Conservation (phyloP, 2,113 vertebrate genomes). For the Falcunculus frontatus region DNA sequence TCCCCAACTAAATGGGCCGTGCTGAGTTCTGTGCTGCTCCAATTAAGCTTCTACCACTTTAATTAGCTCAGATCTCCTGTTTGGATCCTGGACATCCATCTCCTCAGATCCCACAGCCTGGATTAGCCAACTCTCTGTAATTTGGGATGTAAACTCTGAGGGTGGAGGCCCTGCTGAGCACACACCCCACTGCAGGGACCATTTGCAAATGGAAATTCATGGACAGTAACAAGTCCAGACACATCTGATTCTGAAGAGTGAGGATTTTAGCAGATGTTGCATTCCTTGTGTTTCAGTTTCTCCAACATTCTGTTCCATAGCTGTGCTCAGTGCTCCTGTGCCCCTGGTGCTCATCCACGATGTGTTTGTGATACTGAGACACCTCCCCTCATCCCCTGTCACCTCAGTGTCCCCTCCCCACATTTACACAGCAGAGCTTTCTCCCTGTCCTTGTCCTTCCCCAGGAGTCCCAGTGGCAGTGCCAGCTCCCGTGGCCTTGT, state of each 20-base stretch:
- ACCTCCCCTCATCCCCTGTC: background rate
- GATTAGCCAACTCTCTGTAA: background rate
- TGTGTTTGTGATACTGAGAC: background rate
- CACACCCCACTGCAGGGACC: background rate
- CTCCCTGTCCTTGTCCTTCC: background rate
- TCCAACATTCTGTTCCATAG: fast-evolving
- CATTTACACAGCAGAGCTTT: background rate
- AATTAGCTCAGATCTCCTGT: background rate
- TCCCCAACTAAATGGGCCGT: background rate
- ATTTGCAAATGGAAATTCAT: background rate
- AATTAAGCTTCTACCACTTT: background rate
- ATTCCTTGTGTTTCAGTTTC: background rate
- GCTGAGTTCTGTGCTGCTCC: background rate
- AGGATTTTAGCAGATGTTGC: background rate
- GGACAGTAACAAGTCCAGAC: background rate
- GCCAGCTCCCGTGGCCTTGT: background rate
- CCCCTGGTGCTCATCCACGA: fast-evolving
- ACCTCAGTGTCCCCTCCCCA: background rate
- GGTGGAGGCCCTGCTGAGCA: background rate
- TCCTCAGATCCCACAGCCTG: background rate
- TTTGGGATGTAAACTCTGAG: background rate
- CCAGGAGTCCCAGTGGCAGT: background rate
- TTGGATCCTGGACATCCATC: background rate
- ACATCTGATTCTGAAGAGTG: background rate
- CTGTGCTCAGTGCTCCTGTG: background rate